Conservation (phyloP, 2,888 invertebrate genomes). For the Drosophila leonis region DNA sequence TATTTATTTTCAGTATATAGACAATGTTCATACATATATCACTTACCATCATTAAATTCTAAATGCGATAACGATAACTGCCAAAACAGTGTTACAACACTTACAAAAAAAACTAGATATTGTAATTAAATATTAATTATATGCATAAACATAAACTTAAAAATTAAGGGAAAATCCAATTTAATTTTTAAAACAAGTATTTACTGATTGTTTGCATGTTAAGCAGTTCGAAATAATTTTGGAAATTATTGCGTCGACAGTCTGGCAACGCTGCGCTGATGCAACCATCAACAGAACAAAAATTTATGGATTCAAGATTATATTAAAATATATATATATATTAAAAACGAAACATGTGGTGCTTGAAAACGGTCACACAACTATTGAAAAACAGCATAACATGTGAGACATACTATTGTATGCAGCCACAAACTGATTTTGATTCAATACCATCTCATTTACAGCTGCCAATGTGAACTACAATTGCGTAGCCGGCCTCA, state of each 20-base stretch:
- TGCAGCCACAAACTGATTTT: neutral
- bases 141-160: neutral
- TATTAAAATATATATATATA: slow-evolving; percentile 17
- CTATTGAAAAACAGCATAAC: slow-evolving; percentile 48
- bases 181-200: neutral
- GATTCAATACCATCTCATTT: slow-evolving; percentile 23
- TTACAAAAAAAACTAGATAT: neutral
- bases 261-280: slow-evolving; percentile 62
- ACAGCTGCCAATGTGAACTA: slow-evolving; percentile 52
- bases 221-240: neutral
- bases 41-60: slow-evolving; percentile 6
- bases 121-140: neutral
- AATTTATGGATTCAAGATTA: slow-evolving; percentile 8
- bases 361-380: slow-evolving; percentile 52
- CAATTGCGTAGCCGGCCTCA: slow-evolving; percentile 87
- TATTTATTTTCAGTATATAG: neutral
- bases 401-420: slow-evolving; percentile 31
- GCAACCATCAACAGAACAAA: slow-evolving; percentile 44
- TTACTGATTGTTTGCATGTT: neutral
- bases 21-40: neutral
- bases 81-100: slow-evolving; percentile 26
- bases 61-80: slow-evolving; percentile 15
- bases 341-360: slow-evolving; percentile 57
- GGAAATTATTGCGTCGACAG: neutral
- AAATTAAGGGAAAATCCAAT: neutral